Base-by-base conservation (phyloP, 64 coral and sea anemone species). In the Astreopora myriophthalma region DNA sequence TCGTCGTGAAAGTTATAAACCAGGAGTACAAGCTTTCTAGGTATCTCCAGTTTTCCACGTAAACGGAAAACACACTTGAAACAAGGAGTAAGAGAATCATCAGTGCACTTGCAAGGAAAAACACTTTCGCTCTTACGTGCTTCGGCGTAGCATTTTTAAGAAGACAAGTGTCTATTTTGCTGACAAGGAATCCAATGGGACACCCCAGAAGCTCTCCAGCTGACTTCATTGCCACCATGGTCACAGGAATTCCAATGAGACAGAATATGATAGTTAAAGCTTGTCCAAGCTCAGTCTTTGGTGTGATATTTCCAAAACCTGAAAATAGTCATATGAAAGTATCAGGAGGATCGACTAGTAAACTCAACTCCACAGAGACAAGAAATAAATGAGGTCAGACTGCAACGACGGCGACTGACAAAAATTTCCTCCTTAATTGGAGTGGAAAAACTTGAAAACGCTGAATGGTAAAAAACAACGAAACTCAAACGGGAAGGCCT, bases 261-360 rank as follows among this genome's bases (percentile, higher is more conserved):
- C 89, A 92, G 34, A 19, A 73, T 6, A 57, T 24, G 29, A 92
- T 85, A 20, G 80, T 42, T 5, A 92, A 11, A 22, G 66, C 79
- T 83, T 84, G 79, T 34, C 78, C 80, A 52, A 75, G 66, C 19
- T 23, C 12, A 32, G 73, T 85, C 34, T 34, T 71, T 3, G 79
- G 89, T 84, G 89, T 73, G 24, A 92, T 73, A 57, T 85, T 72
- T 36, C 89, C 89, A 64, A 49, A 91, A 1, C 89, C 89, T 91
- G 20, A 22, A 39, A 34, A 70, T n/a, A 55, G 16, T 16, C 49
- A n/a, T n/a, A n/a, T n/a, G n/a, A n/a, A n/a, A n/a, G n/a, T n/a
- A n/a, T n/a, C n/a, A n/a, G n/a, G n/a, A n/a, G n/a, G n/a, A n/a
- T n/a, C n/a, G n/a, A n/a, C n/a, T n/a, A n/a, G n/a, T n/a, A n/a